A percentile compares a stretch with the other conserved stretches of the same genome.
Conservation (phyloP, 2,888 invertebrate species). For the Chalcosyrphus nemorum region DNA sequence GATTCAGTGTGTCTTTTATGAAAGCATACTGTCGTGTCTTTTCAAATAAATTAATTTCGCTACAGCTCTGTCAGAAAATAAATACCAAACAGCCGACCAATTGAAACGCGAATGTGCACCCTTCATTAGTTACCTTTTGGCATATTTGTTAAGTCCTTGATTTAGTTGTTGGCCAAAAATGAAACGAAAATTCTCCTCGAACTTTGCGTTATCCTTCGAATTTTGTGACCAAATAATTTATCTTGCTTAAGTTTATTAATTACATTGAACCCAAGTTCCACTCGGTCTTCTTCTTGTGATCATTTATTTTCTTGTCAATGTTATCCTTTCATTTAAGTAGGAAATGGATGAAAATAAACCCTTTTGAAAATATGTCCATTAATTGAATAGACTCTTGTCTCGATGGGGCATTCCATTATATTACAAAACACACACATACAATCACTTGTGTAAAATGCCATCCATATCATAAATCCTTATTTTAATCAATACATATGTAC, state of each 20-base stretch:
- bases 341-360: slow-evolving; percentile 5
- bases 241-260: slow-evolving; percentile 55
- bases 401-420: slow-evolving; percentile 35
- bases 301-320: slow-evolving; percentile 50
- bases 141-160: background rate
- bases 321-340: slow-evolving; percentile 1
- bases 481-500: slow-evolving; percentile 24
- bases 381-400: slow-evolving; percentile 52
- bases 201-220: background rate
- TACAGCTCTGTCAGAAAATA: background rate
- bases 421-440: background rate
- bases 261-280: slow-evolving; percentile 22
- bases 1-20: too few relatives aligned
- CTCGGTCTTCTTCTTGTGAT: background rate
- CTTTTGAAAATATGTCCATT: slow-evolving; percentile 32
- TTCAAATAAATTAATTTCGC: too few relatives aligned
- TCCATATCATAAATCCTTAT: slow-evolving; percentile 34
- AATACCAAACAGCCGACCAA: background rate
- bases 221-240: slow-evolving; percentile 36
- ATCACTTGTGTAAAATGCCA: background rate
- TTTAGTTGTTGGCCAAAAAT: background rate
- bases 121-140: background rate
- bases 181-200: too few relatives aligned
- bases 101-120: background rate
- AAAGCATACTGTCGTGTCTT: too few relatives aligned